Percentiles rank a stretch among this genome's conserved stretches.
These are phyloP conservation scores for Sarcophaga subvicina DNA, from an alignment of 2,888 invertebrate species.

Conservation along the genomic window DNA sequence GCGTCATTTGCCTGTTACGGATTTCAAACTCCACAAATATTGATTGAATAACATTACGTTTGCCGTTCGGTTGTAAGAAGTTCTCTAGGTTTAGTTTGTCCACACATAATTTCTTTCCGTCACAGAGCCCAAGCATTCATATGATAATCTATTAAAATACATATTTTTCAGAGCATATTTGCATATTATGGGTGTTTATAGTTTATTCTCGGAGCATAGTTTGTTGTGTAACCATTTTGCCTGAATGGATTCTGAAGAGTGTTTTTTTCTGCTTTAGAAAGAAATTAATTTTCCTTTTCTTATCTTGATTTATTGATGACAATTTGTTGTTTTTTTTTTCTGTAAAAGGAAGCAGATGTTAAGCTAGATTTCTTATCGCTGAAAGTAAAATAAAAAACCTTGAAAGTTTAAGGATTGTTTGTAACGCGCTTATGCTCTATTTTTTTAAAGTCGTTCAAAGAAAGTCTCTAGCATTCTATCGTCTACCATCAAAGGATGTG, in stretches of 20 bases:
- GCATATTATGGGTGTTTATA: slow-evolving; percentile 52
- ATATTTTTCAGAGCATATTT: slow-evolving; percentile 38
- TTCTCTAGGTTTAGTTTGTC: slow-evolving; percentile 37
- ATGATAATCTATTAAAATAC: slow-evolving; percentile 60
- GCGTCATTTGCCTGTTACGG: background rate
- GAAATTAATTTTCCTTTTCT: slow-evolving; percentile 36
- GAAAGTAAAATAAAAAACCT: background rate
- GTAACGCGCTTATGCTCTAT: background rate
- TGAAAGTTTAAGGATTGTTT: background rate
- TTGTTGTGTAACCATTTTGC: slow-evolving; percentile 58
- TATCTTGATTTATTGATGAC: slow-evolving; percentile 70
- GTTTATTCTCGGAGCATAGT: background rate
- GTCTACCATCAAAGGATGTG: too few species aligned
- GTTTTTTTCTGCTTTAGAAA: slow-evolving; percentile 20
- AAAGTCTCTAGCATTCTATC: too few species aligned
- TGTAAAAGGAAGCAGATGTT: slow-evolving; percentile 62
- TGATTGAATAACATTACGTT: background rate
- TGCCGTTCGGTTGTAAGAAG: slow-evolving; percentile 45
- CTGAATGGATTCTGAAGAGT: slow-evolving; percentile 63
- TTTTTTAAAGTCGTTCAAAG: too few species aligned
- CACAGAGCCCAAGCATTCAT: slow-evolving; percentile 51
- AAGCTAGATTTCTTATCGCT: slow-evolving; percentile 1
- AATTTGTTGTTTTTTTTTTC: slow-evolving; percentile 53
- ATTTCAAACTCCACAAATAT: background rate
- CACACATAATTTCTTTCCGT: slow-evolving; percentile 62